Base-by-base conservation (phyloP, 2,797 vertebrate genomes). In the Chloroceryle inda region DNA sequence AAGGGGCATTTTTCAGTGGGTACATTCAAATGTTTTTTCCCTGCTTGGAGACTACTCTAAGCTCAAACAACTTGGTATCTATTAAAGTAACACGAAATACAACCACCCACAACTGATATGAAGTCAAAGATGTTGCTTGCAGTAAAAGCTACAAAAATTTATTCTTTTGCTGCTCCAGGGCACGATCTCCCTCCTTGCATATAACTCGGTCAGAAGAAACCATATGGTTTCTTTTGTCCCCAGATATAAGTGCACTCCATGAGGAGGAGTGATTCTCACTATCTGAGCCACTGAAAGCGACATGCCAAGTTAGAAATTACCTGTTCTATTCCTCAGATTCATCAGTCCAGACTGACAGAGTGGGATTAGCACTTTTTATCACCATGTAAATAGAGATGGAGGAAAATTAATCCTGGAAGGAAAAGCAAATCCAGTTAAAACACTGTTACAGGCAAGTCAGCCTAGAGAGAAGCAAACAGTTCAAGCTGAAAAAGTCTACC, bases 261-360 rank as follows among this genome's bases (percentile, higher is more conserved):
- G 17, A 10, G 50, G 19, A 76, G 20, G 55, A 58, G 55, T 26
- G 40, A 37, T 29, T 78, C 40, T 71, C 24, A 23, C n/a, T 90
- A 38, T 21, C 33, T 15, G 6, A 91, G 64, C 59, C 89, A 89
- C 26, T 40, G 67, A 83, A 83, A 85, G 6, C 45, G 74, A 71
- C 3, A 15, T 94, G 49, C 16, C 68, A 76, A 88, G 66, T 89
- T 20, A 80, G 56, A 84, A 84, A 88, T 97, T 96, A 97, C 96
- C 97, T 97, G 92, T 93, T 97, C 89, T 97, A 91, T 74, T 96
- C 94, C 85, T 96, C 85, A 97, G 96, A 97, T 96, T 94, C 96
- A 97, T 97, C 95, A 96, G 95, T 93, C 94, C 95, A 93, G 92
- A 96, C 59, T 94, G 89, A 89, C 11, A 35, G 95, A 86, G 87